Evolutionary conservation across 2,113 vertebrate species (phyloP).

Genomic region (human (Homo sapiens)): GRCh38 chr1:57575001-57575500

Average conservation of each 20-base stretch:
- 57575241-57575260: slow-evolving; percentile 19
- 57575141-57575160: slow-evolving; percentile 34
- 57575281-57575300: neutral
- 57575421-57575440: neutral
- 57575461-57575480: neutral
- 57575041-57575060: neutral
- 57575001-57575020: neutral
- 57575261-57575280: neutral
- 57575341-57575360: neutral
- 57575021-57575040: slow-evolving; percentile 10
- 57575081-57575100: neutral
- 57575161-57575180: slow-evolving; percentile 67
- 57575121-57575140: neutral
- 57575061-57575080: neutral
- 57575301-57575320: neutral
- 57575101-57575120: neutral
- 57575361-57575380: neutral
- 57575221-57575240: slow-evolving; percentile 32
- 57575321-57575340: neutral
- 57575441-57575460: neutral
- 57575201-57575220: slow-evolving; percentile 33
- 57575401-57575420: neutral
- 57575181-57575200: slow-evolving; percentile 64
- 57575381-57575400: neutral
- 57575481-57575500: neutral